Percentiles rank a stretch among this genome's conserved stretches.
Evolutionary conservation across 2,797 vertebrate species (phyloP).

Genomic region (Hozukius guyotensis): DNA sequence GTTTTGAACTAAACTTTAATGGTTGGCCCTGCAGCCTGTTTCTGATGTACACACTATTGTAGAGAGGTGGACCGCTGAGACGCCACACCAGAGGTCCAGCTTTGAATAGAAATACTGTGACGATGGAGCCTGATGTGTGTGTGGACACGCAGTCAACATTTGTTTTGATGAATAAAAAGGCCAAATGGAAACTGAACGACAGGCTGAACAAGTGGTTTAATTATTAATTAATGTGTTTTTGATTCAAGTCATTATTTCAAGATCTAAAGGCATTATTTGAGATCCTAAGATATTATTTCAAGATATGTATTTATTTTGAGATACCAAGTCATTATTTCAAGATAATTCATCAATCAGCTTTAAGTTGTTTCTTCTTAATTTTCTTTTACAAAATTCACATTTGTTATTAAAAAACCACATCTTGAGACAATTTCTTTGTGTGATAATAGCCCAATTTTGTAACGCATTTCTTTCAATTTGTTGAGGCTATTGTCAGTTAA

Average conservation of each 20-base stretch:
- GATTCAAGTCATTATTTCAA: not conserved
- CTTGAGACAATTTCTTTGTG: too few species aligned
- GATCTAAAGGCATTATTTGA: too few species aligned
- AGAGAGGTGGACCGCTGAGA: slow-evolving; percentile 23
- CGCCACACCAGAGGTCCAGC: slow-evolving; percentile 32
- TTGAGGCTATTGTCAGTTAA: too few species aligned
- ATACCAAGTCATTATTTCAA: too few species aligned
- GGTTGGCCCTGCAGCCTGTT: slow-evolving; percentile 38
- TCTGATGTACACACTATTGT: slow-evolving; percentile 45
- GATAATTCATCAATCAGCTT: too few species aligned
- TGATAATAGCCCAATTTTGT: too few species aligned
- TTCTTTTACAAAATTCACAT: too few species aligned
- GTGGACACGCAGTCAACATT: slow-evolving; percentile 46
- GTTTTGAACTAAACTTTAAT: slow-evolving; percentile 49
- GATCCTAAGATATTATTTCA: too few species aligned
- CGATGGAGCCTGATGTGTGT: slow-evolving; percentile 52
- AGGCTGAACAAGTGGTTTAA: not conserved
- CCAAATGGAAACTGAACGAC: slow-evolving; percentile 56
- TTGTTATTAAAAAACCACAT: too few species aligned
- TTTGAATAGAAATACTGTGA: slow-evolving; percentile 69
- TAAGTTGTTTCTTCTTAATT: too few species aligned
- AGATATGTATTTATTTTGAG: too few species aligned
- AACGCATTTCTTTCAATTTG: too few species aligned
- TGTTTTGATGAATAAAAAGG: slow-evolving; percentile 81
- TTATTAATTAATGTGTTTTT: not conserved